Percentiles rank a stretch among this genome's conserved stretches.
These are phyloP conservation scores for Apamea anceps DNA, from an alignment of 2,888 invertebrate genomes.

Conservation along the genomic window DNA sequence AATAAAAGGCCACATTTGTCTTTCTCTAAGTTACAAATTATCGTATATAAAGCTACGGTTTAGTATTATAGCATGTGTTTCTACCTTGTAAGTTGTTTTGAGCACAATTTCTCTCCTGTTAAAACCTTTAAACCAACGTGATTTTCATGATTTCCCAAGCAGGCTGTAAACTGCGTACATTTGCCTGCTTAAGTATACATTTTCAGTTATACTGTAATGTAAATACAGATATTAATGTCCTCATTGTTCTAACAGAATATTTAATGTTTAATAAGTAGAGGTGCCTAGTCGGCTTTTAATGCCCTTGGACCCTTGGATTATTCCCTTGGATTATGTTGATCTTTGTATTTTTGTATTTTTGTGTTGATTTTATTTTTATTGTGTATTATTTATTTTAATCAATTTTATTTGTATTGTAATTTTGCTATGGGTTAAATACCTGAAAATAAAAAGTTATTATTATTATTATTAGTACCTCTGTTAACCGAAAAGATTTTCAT, in stretches of 20 bases:
- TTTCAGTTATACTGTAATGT: constrained; percentile 13
- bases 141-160: neutral
- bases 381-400: no score
- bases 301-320: neutral
- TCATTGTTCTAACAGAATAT: constrained; percentile 25
- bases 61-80: neutral
- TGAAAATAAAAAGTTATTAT: no score
- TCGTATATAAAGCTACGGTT: neutral
- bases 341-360: no score
- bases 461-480: constrained; percentile 5
- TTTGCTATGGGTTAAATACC: no score
- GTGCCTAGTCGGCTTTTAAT: constrained; percentile 10
- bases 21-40: neutral
- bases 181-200: constrained; percentile 9
- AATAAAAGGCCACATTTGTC: neutral
- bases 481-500: constrained; percentile 14
- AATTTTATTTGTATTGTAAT: no score
- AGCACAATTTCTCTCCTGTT: neutral
- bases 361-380: no score
- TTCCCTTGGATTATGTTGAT: no score
- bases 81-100: neutral
- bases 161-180: neutral
- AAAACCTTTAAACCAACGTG: neutral
- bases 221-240: constrained; percentile 11
- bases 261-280: constrained; percentile 1